Base-by-base conservation (phyloP, 1,140 invertebrate species). In the Araneus ventricosus region DNA sequence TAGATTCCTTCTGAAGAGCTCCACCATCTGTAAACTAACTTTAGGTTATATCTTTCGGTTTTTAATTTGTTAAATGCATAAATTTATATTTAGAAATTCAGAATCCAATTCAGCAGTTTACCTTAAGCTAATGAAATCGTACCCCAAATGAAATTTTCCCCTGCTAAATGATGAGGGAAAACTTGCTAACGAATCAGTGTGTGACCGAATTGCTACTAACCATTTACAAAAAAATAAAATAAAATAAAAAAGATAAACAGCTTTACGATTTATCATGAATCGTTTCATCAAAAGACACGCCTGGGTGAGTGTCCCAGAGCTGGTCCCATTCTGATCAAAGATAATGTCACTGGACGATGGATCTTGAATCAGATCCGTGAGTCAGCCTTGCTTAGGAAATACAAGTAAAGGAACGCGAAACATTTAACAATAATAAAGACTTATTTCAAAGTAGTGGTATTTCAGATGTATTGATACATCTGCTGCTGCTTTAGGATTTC, bases 141-240 rank as follows among this genome's bases (percentile, higher is more conserved):
- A 52, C 2, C 0, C 45, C 24, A 67, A 30, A 67, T 0, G 79
- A 41, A 82, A 22, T 24, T 37, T 80, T 14, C 20, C 34, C 39
- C 34, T 4, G 17, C 39, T 20, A 34, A 34, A 17, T 0, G 39
- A 80, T 6, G 3, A 84, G 2, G 20, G 41, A 24, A 30, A 84
- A 52, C 14, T n/a, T 88, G 37, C 87, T 63, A 52, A 75, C 5
- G 37, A 70, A 88, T 88, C 63, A 75, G 59, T 63, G 39, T 88
- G 61, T 70, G 63, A 67, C 17, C 14, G 85, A 17, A 39, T 45
- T 7, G 37, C 30, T 34, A n/a, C 8, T 0, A 45, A 34, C 34
- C 41, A 30, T n/a, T 87, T 37, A 70, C 27, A 61, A 57, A 57
- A 63, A n/a, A n/a, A n/a, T n/a, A n/a, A n/a, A n/a, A n/a, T n/a